Evolutionary conservation across 2,113 vertebrate genomes (phyloP).

Genomic region (Eolophus roseicapilla): DNA sequence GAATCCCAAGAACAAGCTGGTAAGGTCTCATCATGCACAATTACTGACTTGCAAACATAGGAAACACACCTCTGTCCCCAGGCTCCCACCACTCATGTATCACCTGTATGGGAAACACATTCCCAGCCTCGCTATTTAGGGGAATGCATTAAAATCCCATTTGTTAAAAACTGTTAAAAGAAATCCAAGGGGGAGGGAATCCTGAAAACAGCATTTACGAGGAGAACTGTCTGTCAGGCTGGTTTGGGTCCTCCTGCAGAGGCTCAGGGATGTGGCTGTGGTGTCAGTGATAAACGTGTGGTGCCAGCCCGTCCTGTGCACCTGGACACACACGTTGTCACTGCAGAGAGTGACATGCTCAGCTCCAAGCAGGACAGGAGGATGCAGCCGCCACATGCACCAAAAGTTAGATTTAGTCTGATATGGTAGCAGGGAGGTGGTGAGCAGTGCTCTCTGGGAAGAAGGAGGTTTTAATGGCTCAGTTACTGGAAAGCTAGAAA

Average conservation of each 20-base stretch:
- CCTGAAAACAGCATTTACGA: neutral
- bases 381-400: neutral
- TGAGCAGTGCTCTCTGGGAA: neutral
- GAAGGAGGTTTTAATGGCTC: neutral
- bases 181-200: neutral
- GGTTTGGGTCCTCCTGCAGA: neutral
- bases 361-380: neutral
- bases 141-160: neutral
- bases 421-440: neutral
- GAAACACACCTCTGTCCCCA: neutral
- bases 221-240: neutral
- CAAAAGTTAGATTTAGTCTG: neutral
- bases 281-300: rapidly evolving
- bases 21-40: neutral
- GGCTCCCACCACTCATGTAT: neutral
- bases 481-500: neutral
- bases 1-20: neutral
- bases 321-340: neutral
- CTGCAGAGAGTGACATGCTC: neutral
- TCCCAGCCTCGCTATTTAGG: neutral
- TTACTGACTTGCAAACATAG: neutral
- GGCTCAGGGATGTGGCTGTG: neutral
- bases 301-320: neutral
- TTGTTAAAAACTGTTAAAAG: neutral
- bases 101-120: neutral